Base-by-base conservation (phyloP, 1,140 invertebrate species). In the Drosophila sp. region DNA sequence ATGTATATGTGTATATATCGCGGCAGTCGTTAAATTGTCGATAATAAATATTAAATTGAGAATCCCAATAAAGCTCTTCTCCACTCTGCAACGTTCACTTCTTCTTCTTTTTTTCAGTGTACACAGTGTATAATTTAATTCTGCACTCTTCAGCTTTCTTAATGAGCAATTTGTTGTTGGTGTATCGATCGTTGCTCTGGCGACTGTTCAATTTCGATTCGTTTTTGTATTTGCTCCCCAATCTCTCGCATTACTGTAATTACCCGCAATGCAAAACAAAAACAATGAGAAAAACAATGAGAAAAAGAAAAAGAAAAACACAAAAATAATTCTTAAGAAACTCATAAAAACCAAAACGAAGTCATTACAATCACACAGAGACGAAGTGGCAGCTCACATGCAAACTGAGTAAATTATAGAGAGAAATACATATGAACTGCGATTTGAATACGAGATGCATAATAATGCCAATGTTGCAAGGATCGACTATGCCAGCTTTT, bases 11-110 rank as follows among this genome's bases (percentile, higher is more conserved):
- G 18, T 13, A 27, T 50, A 53, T 36, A 34, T 53, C 29, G 41
- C 18, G 50, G 48, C 48, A 64, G 62, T 46, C 57, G 72, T 69
- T 59, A 75, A 72, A 86, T 80, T 78, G 78, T 87, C 77, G 78
- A 87, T 87, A 87, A 87, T 87, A 87, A 87, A 87, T 87, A 87
- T 87, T 79, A 73, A 87, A 87, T 81, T 81, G 65, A 79, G 78
- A 81, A 78, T 72, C 51, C 82, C 54, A 34, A 62, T 46, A 27
- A 48, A 45, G 13, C 38, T 21, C 38, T 21, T 53, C 25, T 43
- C 16, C 45, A 38, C 29, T 41, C 3, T n/a, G 3, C 21, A 43
- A 14, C 7, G 6, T 25, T 40, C 2, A 43, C 7, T 8, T 34
- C 6, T 13, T 32, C 25, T 57, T 54, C 18, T 62, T 41, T 51